Evolutionary conservation across 2,888 invertebrate species (phyloP).

Genomic region (Zelleria hepariella): DNA sequence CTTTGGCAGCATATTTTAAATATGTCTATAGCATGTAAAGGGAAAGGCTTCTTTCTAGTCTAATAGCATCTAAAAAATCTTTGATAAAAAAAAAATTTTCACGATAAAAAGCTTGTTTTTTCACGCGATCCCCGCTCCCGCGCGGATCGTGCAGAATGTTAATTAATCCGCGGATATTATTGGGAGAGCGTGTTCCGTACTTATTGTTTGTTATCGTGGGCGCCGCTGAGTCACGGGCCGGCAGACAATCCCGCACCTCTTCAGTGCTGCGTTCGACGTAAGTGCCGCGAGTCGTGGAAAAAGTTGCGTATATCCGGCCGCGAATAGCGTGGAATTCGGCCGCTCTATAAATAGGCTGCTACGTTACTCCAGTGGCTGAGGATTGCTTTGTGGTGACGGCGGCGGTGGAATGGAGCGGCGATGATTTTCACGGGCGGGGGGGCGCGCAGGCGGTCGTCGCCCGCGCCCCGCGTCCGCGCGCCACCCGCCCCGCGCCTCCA

Average conservation of each 20-base stretch:
- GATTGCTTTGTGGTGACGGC: conserved; percentile 4
- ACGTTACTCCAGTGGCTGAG: conserved; percentile 11
- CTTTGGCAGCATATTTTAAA: no score
- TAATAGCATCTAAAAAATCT: no score
- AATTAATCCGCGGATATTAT: not conserved
- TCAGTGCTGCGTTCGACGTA: conserved; percentile 67
- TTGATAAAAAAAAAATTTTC: not conserved
- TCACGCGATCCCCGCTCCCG: not conserved
- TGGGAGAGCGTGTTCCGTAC: not conserved
- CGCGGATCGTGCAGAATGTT: not conserved
- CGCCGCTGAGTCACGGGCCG: conserved; percentile 50
- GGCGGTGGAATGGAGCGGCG: conserved; percentile 19
- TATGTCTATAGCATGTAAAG: no score
- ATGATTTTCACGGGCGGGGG: conserved; percentile 72
- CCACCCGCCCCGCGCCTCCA: conserved; percentile 34
- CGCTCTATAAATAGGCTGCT: conserved; percentile 60
- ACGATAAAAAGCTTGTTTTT: no score
- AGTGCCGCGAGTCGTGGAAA: conserved; percentile 71
- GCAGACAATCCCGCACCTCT: conserved; percentile 38
- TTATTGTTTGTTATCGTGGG: conserved; percentile 13
- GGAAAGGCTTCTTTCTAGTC: no score
- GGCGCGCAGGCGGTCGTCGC: conserved; percentile 63
- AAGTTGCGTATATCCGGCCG: conserved; percentile 62
- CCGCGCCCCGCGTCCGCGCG: conserved; percentile 48
- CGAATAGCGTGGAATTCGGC: conserved; percentile 61